Percentiles rank a stretch among this genome's conserved stretches.
phyloP scores from a whole-genome alignment of 2,113 vertebrate species.

The Oophaga pumilio region DNA sequence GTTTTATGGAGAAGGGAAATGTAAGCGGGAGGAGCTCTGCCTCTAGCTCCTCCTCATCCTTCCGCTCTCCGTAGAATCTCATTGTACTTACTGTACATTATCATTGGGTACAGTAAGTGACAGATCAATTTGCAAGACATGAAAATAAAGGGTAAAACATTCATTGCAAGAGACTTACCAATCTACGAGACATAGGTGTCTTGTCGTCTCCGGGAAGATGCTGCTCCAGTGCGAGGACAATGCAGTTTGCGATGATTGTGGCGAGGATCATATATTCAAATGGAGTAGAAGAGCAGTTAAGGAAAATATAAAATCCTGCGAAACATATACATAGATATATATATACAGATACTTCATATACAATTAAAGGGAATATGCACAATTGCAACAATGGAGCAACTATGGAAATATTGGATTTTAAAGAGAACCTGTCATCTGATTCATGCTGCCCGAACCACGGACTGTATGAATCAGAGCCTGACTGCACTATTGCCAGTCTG shows the following conservation, averaged over 20 bases:
- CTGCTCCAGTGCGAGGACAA: conserved; percentile 94
- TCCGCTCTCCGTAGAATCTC: too few relatives aligned
- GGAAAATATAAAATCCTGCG: conserved; percentile 64
- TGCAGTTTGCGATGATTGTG: conserved; percentile 98
- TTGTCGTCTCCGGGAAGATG: conserved; percentile 96
- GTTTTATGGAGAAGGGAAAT: too few relatives aligned
- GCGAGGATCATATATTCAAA: conserved; percentile 99
- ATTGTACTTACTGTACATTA: too few relatives aligned
- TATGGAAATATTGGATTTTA: too few relatives aligned
- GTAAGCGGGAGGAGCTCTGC: too few relatives aligned
- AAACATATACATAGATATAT: background rate
- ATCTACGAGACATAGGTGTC: conserved; percentile 94
- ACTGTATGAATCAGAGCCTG: too few relatives aligned
- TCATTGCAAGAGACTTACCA: conserved; percentile 76
- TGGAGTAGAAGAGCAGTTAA: conserved; percentile 84
- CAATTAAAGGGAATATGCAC: background rate
- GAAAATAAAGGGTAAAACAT: background rate
- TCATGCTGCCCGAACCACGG: too few relatives aligned
- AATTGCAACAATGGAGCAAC: background rate
- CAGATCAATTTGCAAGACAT: background rate
- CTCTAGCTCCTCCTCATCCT: too few relatives aligned
- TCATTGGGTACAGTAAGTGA: background rate
- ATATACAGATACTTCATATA: background rate
- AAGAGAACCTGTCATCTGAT: too few relatives aligned
- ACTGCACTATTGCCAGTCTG: too few relatives aligned